Conservation (phyloP, 2,797 vertebrate species). For the Lacerta agilis region DNA sequence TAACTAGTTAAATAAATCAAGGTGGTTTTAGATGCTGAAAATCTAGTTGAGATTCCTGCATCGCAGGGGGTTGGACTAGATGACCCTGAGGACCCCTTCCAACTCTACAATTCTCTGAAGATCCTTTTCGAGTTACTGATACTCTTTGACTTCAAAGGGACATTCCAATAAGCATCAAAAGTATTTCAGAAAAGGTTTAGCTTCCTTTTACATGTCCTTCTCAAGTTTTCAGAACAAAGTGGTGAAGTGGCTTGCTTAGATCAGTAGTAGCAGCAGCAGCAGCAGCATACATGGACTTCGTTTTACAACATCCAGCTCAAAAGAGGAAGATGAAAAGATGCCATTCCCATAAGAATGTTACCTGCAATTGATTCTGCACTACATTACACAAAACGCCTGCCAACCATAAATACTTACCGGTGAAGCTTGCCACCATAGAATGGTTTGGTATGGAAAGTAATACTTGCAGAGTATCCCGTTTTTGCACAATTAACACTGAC, state of each 20-base stretch:
- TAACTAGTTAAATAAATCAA: not conserved
- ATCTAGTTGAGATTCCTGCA: too few relatives aligned
- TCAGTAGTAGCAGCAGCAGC: not conserved
- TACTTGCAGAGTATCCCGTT: conserved; percentile 93
- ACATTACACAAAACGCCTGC: not conserved
- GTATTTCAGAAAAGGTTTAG: not conserved
- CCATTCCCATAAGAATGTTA: not conserved
- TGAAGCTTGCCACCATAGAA: conserved; percentile 98
- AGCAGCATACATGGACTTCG: not conserved
- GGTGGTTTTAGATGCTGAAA: not conserved
- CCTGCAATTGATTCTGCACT: not conserved
- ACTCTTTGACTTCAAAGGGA: not conserved
- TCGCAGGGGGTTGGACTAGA: too few relatives aligned
- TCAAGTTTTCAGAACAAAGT: not conserved
- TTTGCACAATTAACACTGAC: conserved; percentile 92
- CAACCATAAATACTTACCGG: conserved; percentile 80
- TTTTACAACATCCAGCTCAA: not conserved
- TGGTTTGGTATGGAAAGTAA: conserved; percentile 98
- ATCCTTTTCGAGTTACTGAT: not conserved
- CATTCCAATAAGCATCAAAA: not conserved
- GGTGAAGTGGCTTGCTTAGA: not conserved
- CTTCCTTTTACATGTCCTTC: not conserved
- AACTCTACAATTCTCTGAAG: too few relatives aligned
- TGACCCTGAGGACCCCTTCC: too few relatives aligned
- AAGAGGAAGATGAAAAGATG: not conserved